Conservation (phyloP, 2,888 invertebrate species). For the Agriopis leucophaearia region DNA sequence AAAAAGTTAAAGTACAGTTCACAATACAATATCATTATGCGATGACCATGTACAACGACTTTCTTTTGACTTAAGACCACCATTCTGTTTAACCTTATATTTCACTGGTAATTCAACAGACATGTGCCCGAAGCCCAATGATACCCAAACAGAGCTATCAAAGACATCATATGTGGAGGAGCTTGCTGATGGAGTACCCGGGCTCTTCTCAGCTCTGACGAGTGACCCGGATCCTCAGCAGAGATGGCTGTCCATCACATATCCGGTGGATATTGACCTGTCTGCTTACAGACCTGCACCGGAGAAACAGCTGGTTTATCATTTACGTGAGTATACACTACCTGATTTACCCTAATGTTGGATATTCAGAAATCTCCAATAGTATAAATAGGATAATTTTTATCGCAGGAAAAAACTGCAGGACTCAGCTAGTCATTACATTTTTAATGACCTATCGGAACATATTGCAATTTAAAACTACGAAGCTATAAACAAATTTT, state of each 20-base stretch:
- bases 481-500: too few relatives aligned
- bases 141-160: slow-evolving; percentile 90
- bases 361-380: not conserved
- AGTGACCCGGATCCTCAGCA: slow-evolving; percentile 91
- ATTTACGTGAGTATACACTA: slow-evolving; percentile 87
- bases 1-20: too few relatives aligned
- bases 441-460: too few relatives aligned
- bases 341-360: not conserved
- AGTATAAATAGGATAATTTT: not conserved
- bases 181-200: slow-evolving; percentile 92
- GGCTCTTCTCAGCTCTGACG: slow-evolving; percentile 93
- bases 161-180: slow-evolving; percentile 95
- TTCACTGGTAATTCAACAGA: slow-evolving; percentile 83
- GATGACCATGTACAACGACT: too few relatives aligned
- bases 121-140: slow-evolving; percentile 95
- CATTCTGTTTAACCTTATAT: not conserved
- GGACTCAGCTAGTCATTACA: not conserved
- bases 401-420: not conserved
- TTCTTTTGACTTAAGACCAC: too few relatives aligned
- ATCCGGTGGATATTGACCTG: slow-evolving; percentile 91
- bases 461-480: too few relatives aligned
- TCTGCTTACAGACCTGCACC: slow-evolving; percentile 88
- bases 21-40: too few relatives aligned
- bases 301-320: slow-evolving; percentile 90
- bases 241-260: slow-evolving; percentile 95